These are phyloP conservation scores for Grammomys surdaster DNA, from an alignment of 2,113 vertebrate genomes.

Conservation along the genomic window DNA sequence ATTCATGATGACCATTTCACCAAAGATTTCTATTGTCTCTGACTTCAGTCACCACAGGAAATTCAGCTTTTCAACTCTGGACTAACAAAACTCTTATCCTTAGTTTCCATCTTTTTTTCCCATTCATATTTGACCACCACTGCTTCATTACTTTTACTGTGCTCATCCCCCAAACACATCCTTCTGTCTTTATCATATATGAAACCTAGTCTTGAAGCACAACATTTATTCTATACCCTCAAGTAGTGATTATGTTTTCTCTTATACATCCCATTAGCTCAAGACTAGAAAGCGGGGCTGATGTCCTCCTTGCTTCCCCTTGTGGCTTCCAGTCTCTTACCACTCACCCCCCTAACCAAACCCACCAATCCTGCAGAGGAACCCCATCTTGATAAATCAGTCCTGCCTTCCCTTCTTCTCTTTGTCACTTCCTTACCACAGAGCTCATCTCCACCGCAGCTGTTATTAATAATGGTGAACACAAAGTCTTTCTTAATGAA, in stretches of 20 bases:
- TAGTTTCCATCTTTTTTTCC: not conserved
- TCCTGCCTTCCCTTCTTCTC: not conserved
- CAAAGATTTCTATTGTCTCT: not conserved
- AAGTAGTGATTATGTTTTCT: not conserved
- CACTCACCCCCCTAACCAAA: slow-evolving; percentile 20
- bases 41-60: not conserved
- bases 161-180: not conserved
- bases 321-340: slow-evolving; percentile 63
- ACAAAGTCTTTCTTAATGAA: slow-evolving; percentile 4
- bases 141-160: not conserved
- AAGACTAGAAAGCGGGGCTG: slow-evolving; percentile 42
- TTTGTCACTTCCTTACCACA: slow-evolving; percentile 65
- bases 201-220: slow-evolving; percentile 3
- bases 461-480: slow-evolving; percentile 51
- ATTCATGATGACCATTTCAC: not conserved
- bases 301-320: slow-evolving; percentile 47
- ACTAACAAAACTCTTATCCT: not conserved
- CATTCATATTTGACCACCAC: not conserved
- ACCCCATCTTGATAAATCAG: slow-evolving; percentile 60
- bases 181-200: not conserved
- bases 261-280: not conserved
- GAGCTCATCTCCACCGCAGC: slow-evolving; percentile 21
- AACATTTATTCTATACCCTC: not conserved
- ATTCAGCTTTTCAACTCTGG: not conserved
- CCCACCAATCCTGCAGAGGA: slow-evolving; percentile 35